Percentiles rank a stretch among this genome's conserved stretches.
Evolutionary conservation across 2,113 vertebrate species (phyloP).

Genomic region (Lethenteron camtschaticum): DNA sequence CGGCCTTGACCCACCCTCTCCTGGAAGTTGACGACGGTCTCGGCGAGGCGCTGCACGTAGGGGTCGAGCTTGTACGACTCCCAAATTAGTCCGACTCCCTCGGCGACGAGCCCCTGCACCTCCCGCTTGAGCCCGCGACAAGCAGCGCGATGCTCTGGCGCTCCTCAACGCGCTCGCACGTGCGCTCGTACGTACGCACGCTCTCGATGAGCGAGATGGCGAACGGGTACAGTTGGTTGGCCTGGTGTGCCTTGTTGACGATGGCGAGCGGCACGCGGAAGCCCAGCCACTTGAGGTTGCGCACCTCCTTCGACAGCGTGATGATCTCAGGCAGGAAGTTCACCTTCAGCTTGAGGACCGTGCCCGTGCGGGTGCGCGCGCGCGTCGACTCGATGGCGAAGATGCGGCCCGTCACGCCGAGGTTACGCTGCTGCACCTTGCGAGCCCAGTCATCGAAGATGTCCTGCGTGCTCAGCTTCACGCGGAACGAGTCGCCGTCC

Average conservation of each 20-base stretch:
- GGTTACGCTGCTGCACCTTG: conserved; percentile 3
- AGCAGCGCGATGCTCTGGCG: background rate
- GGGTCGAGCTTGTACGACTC: conserved; percentile 5
- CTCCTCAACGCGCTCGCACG: conserved; percentile 1
- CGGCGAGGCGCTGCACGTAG: conserved; percentile 3
- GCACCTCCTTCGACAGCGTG: conserved; percentile 4
- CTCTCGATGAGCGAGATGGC: background rate
- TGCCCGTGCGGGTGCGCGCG: background rate
- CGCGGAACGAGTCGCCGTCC: background rate
- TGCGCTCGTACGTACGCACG: background rate
- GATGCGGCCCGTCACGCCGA: conserved; percentile 3
- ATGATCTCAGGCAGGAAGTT: conserved; percentile 3
- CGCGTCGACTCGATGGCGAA: background rate
- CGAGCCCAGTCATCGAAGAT: conserved; percentile 3
- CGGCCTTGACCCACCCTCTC: background rate
- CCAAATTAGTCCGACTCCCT: background rate
- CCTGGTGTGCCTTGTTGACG: conserved; percentile 3
- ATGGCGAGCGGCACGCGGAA: conserved; percentile 1
- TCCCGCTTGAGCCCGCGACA: conserved; percentile 1
- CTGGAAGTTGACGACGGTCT: conserved; percentile 2
- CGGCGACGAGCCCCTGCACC: conserved; percentile 1
- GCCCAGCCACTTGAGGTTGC: conserved; percentile 6
- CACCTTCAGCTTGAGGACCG: background rate
- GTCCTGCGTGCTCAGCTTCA: conserved; percentile 4
- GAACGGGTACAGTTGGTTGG: background rate